Evolutionary conservation across 2,888 invertebrate genomes (phyloP), one percentile per base, ranked within the genome.

Genomic region (Spilosoma lubricipeda): DNA sequence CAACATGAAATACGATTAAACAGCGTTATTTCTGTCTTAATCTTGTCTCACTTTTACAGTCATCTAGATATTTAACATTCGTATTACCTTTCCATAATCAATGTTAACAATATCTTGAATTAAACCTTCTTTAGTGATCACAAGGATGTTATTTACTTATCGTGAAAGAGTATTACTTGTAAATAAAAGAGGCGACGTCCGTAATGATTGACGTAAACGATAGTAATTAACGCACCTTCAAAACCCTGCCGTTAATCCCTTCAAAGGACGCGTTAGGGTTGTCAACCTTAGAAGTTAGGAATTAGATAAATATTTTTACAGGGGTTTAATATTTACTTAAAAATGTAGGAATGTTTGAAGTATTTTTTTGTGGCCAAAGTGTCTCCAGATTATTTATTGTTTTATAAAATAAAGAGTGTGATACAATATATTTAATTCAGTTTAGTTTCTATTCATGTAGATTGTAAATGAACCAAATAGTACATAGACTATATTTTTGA

Each of bases 161-260:
- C 79, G 77, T 84, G 82, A 85, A 87, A 83, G 87, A 87, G 85
- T 73, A 82, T 86, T 84, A 82, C 72, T 86, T 82, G 87, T 89
- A 88, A 89, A 87, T 88, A 89, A 89, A 88, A 87, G 87, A 85
- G 85, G 86, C 83, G 87, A 73, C 79, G 80, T 82, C 81, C 78
- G 86, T 88, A 90, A 88, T 88, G 87, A 89, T 86, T 85, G 88
- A 87, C 85, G 86, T 83, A 80, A 86, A 84, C 82, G 86, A 74
- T 86, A 90, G 88, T 92, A 92, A 91, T 91, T 92, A 92, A 89
- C 90, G 87, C 87, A 88, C 85, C 85, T 83, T 77, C 82, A 90
- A 84, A 83, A 85, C 86, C 86, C 85, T 77, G 78, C 78, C 75
- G 77, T 74, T 90, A 90, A 90, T 90, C 89, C 88, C 89, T 87